Base-by-base conservation (phyloP, 2,888 invertebrate species). In the Aethes cnicana region DNA sequence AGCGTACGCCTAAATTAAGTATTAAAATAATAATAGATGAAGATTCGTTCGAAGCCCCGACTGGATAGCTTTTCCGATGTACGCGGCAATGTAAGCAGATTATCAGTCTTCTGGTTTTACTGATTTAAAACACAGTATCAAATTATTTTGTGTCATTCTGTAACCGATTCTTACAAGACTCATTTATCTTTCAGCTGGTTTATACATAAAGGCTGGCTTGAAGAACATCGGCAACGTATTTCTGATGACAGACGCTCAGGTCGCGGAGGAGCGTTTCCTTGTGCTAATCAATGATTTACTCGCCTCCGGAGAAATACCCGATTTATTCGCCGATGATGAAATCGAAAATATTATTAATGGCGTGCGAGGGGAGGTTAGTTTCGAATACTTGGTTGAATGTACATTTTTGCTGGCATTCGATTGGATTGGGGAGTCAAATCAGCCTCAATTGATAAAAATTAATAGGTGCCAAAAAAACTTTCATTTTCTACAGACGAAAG, bases 301-400 rank as follows among this genome's bases (percentile, higher is more conserved):
- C 46, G 97, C 98, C 0, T 97, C 97, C 0, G 98, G 98, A 2
- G 97, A 98, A 84, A 96, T 98, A 54, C 94, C 96, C 0, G 98
- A 97, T 60, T 87, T 98, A 39, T 93, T 98, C 61, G 90, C 95
- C 0, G 98, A 98, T 72, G 98, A 98, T 64, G 97, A 98, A 68
- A 87, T 95, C 0, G 98, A 98, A 63, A 96, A 96, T 69, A 93
- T 98, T 30, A 93, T 97, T 12, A 92, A 92, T 58, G 93, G 93
- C 0, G 91, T 97, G 6, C 89, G 93, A 59, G 93, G 93, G 56
- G 96, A 96, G 88, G 94, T 94, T 20, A 21, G 43, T 25, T 35
- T 21, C 12, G 18, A 7, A 48, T 37, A 11, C 30, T 14, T 33
- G 6, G n/a, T n/a, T n/a, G n/a, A n/a, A n/a, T n/a, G n/a, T n/a